A percentile compares a stretch with the other conserved stretches of the same genome.
Evolutionary conservation across 2,797 vertebrate genomes (phyloP).

Genomic region (Aeoliscus strigatus): DNA sequence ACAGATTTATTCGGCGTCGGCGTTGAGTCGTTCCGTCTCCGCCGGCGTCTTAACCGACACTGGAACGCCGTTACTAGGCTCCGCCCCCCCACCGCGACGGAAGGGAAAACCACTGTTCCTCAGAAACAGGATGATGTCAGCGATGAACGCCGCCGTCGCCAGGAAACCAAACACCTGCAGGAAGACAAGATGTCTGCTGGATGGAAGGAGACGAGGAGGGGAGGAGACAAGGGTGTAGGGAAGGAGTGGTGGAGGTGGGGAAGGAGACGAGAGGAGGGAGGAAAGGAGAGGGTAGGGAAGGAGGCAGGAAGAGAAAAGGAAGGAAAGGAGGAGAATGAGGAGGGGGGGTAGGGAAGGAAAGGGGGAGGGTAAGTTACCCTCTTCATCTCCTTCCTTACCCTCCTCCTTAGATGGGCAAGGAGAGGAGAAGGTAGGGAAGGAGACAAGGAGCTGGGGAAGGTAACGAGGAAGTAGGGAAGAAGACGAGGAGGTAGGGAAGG

Average conservation of each 20-base stretch:
- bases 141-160: slow-evolving; percentile 58
- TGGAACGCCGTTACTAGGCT: background rate
- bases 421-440: background rate
- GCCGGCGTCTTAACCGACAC: fast-evolving
- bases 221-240: no score
- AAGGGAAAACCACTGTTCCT: slow-evolving; percentile 27
- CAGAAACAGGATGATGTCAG: slow-evolving; percentile 34
- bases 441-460: no score
- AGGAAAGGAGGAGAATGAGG: background rate
- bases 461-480: no score
- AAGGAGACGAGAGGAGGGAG: no score
- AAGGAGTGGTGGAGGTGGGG: no score
- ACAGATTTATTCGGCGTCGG: no score
- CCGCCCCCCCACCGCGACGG: fast-evolving
- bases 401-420: no score
- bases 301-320: background rate
- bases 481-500: no score
- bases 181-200: background rate
- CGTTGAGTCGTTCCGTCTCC: slow-evolving; percentile 51
- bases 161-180: slow-evolving; percentile 82
- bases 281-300: no score
- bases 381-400: no score
- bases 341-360: background rate
- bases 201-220: no score
- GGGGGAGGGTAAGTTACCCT: no score